Base-by-base conservation (phyloP, 2,113 vertebrate genomes). In the Crotalus viridis region DNA sequence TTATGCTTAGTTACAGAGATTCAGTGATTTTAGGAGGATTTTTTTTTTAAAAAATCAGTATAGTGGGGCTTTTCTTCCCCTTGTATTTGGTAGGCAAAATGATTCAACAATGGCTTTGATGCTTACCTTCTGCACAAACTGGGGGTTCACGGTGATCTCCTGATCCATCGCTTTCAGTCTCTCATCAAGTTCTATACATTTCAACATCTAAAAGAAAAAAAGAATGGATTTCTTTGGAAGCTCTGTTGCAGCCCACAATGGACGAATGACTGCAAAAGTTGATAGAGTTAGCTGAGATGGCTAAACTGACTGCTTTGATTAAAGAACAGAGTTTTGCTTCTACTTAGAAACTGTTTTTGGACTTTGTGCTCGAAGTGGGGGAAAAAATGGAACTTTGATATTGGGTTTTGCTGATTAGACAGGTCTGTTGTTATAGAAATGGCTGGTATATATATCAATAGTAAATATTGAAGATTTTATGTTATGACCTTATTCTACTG, bases 121-220 rank as follows among this genome's bases (percentile, higher is more conserved):
- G 52, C 89, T 97, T 97, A 99, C 99, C 99, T 99, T 99, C 96
- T 99, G 99, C 97, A 99, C 99, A 97, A 99, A 99, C 96, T 99
- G 99, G 93, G 99, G 99, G 96, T 99, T 99, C 97, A 99, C 99
- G 85, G 99, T 99, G 97, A 99, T 99, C 98, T 99, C 99, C 97
- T 99, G 99, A 98, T 99, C 99, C 99, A 99, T 99, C 95, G 99
- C 99, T 98, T 99, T 99, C 98, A 99, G 98, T 97, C 99, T 99
- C 96, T 99, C 99, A 93, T 99, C 99, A 95, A 99, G 97, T 97
- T 99, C 99, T 98, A 99, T 99, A 98, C 99, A 99, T 97, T 99
- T 99, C 97, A 99, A 98, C 99, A 99, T 99, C 99, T 99, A 97
- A 33, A 17, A 28, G 93, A 88, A 33, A n/a, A 81, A 81, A 8